These are phyloP conservation scores for Nasonovia ribisnigri DNA, from an alignment of 2,888 invertebrate genomes.

Conservation along the genomic window DNA sequence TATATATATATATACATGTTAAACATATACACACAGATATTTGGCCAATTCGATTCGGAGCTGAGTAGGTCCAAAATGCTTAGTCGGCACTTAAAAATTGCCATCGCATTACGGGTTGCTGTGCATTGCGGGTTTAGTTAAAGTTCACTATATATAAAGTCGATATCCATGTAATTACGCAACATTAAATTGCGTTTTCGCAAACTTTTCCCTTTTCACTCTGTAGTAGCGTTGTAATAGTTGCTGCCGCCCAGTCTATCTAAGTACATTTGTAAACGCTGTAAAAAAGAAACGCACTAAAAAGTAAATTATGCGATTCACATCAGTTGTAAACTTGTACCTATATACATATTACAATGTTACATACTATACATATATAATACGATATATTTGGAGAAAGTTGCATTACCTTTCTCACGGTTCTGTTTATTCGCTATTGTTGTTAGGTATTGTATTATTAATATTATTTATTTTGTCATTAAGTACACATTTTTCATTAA, in stretches of 20 bases:
- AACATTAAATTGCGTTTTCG: slow-evolving; percentile 29
- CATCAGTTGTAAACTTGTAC: not conserved
- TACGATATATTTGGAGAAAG: not conserved
- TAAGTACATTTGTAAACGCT: not conserved
- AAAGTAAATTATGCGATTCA: not conserved
- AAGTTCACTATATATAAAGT: slow-evolving; percentile 34
- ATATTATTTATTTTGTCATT: not conserved
- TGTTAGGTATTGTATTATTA: not conserved
- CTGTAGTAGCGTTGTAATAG: not conserved
- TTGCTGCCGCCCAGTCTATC: not conserved
- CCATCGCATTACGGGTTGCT: not conserved
- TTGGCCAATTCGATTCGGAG: not conserved
- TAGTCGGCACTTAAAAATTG: slow-evolving; percentile 37
- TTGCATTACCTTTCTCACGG: not conserved
- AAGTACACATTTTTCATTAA: not conserved
- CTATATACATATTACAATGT: too few relatives aligned
- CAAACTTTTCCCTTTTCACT: slow-evolving; percentile 5
- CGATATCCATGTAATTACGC: slow-evolving; percentile 37
- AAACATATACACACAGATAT: not conserved
- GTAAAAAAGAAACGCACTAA: not conserved
- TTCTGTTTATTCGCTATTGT: not conserved
- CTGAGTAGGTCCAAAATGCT: not conserved
- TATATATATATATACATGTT: not conserved
- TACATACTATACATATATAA: not conserved
- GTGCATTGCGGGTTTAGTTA: slow-evolving; percentile 5